phyloP scores from a whole-genome alignment of 2,113 vertebrate genomes.

The Ginglymostoma cirratum region DNA sequence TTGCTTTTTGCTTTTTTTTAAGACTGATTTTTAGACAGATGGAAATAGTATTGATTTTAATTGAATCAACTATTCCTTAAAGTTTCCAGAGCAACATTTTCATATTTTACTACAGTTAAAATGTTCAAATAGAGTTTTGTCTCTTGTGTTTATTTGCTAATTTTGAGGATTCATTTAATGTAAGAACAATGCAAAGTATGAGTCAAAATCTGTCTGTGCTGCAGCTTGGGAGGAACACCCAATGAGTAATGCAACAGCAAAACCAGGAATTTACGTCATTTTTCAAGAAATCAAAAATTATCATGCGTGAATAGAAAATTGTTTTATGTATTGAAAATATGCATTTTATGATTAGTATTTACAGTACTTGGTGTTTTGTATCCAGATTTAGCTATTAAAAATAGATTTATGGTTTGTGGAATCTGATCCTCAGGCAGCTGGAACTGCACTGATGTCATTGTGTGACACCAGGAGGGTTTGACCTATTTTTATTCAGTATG shows the following conservation, averaged over 20 bases:
- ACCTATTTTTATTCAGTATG: slow-evolving; percentile 22
- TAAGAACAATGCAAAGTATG: background rate
- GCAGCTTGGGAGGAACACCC: background rate
- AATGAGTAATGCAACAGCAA: background rate
- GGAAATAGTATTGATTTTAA: background rate
- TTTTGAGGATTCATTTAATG: background rate
- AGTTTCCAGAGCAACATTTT: background rate
- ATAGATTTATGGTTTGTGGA: background rate
- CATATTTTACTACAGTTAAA: background rate
- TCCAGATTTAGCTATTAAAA: background rate
- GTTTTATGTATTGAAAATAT: background rate
- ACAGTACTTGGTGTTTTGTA: background rate
- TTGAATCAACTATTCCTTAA: background rate
- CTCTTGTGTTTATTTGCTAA: background rate
- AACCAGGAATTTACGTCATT: background rate
- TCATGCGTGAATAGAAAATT: background rate
- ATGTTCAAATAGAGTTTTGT: background rate
- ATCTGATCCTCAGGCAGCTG: background rate
- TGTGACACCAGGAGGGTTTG: background rate
- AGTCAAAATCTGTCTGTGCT: background rate
- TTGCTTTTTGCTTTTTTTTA: too few species aligned
- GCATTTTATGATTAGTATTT: background rate
- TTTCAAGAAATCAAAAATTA: background rate
- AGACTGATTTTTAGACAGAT: background rate
- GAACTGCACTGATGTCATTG: background rate